A percentile compares a stretch with the other conserved stretches of the same genome.
These are phyloP conservation scores for Dryobotodes eremita DNA, from an alignment of 2,888 invertebrate genomes.

Conservation along the genomic window DNA sequence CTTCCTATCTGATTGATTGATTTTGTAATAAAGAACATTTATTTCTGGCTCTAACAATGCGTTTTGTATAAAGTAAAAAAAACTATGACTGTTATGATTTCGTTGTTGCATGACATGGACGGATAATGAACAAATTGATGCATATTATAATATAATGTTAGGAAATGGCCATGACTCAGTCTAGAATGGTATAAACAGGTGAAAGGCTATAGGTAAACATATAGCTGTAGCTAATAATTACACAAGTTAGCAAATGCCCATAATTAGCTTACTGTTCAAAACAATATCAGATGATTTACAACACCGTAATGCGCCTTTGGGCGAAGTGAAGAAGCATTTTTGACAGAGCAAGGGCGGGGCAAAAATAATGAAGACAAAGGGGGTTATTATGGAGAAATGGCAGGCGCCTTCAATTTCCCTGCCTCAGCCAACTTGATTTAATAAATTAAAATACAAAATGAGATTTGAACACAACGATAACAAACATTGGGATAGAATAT, in stretches of 20 bases:
- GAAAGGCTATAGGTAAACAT: not conserved
- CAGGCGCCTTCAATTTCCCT: slow-evolving; percentile 62
- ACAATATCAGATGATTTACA: slow-evolving; percentile 60
- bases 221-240: slow-evolving; percentile 12
- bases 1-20: not conserved
- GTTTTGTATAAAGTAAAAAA: not conserved
- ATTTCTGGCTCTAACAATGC: not conserved
- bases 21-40: not conserved
- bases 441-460: slow-evolving; percentile 69
- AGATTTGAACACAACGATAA: slow-evolving; percentile 61
- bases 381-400: slow-evolving; percentile 63
- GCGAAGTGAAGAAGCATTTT: slow-evolving; percentile 60
- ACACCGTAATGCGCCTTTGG: slow-evolving; percentile 45
- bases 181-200: not conserved
- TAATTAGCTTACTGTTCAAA: slow-evolving; percentile 53
- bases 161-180: not conserved
- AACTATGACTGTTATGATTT: not conserved
- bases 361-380: slow-evolving; percentile 67
- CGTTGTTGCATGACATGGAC: not conserved
- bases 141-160: not conserved
- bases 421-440: slow-evolving; percentile 58
- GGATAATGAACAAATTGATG: not conserved
- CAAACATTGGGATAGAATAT: slow-evolving; percentile 49
- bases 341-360: slow-evolving; percentile 61
- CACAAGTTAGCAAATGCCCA: slow-evolving; percentile 29